phyloP scores from a whole-genome alignment of 1,140 invertebrate species.

The Monomorium pharaonis region DNA sequence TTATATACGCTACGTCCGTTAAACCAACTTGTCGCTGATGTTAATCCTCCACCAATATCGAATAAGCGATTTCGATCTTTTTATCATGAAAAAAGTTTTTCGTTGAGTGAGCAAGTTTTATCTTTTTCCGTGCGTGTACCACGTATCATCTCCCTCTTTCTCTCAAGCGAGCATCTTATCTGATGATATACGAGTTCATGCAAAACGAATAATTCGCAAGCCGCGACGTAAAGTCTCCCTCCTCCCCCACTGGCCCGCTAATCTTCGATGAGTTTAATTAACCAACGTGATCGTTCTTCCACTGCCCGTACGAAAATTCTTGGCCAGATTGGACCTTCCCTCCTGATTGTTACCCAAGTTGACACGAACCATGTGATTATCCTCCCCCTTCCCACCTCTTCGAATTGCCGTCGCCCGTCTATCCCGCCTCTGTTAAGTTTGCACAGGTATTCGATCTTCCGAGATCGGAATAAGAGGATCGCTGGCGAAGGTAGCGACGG shows the following conservation, averaged over 20 bases:
- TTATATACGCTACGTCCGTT: background rate
- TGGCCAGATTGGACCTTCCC: constrained; percentile 32
- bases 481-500: constrained; percentile 38
- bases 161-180: background rate
- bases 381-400: background rate
- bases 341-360: constrained; percentile 55
- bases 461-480: constrained; percentile 60
- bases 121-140: background rate
- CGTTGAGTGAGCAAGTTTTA: background rate
- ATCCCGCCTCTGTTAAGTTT: constrained; percentile 36
- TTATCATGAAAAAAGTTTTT: background rate
- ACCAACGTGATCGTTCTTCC: constrained; percentile 46
- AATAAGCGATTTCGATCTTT: background rate
- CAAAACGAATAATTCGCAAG: constrained; percentile 30
- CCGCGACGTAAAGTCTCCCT: background rate
- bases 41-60: constrained; percentile 23
- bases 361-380: constrained; percentile 62
- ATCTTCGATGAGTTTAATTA: constrained; percentile 45
- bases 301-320: constrained; percentile 48
- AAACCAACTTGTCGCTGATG: constrained; percentile 15
- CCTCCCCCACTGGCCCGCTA: no score
- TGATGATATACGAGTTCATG: constrained; percentile 1
- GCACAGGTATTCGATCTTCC: constrained; percentile 50
- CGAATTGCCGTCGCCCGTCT: constrained; percentile 12
- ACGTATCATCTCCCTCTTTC: background rate